phyloP scores from a whole-genome alignment of 2,888 invertebrate genomes.

The Phasia obesa region DNA sequence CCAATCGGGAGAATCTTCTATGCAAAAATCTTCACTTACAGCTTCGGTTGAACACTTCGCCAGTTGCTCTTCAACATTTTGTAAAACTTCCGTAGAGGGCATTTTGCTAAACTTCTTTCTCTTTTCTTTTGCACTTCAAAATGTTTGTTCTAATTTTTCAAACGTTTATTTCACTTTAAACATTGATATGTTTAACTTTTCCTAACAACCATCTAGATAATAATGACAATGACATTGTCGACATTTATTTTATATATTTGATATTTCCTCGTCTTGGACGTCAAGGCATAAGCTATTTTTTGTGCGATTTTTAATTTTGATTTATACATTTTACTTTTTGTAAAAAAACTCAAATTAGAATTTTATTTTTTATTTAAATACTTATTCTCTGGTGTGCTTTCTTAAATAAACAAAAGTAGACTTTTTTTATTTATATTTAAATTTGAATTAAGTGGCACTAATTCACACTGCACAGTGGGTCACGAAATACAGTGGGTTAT shows the following conservation, averaged over 20 bases:
- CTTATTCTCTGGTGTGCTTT: neutral
- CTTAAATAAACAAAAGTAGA: neutral
- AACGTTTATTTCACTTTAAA: neutral
- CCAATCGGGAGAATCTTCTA: constrained; percentile 76
- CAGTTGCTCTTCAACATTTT: constrained; percentile 71
- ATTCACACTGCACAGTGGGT: constrained; percentile 28
- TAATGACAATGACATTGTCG: constrained; percentile 49
- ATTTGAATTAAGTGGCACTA: constrained; percentile 20
- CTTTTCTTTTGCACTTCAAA: constrained; percentile 3
- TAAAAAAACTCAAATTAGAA: constrained; percentile 44
- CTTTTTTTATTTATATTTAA: constrained; percentile 3
- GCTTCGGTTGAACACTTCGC: constrained; percentile 1
- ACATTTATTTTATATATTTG: constrained; percentile 60
- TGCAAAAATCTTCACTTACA: constrained; percentile 25
- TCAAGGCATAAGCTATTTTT: constrained; percentile 34
- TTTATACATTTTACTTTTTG: constrained; percentile 47
- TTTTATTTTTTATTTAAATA: constrained; percentile 18
- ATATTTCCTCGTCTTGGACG: constrained; percentile 29
- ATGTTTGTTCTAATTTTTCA: constrained; percentile 3
- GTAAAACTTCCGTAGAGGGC: constrained; percentile 75
- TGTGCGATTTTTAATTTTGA: constrained; percentile 54
- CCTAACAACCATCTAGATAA: constrained; percentile 44
- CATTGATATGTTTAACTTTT: constrained; percentile 35
- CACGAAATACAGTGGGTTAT: neutral
- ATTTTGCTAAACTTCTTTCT: constrained; percentile 62